Percentiles rank a stretch among this genome's conserved stretches.
phyloP scores from a whole-genome alignment of 1,140 invertebrate genomes.

The Penaeus vannamei region DNA sequence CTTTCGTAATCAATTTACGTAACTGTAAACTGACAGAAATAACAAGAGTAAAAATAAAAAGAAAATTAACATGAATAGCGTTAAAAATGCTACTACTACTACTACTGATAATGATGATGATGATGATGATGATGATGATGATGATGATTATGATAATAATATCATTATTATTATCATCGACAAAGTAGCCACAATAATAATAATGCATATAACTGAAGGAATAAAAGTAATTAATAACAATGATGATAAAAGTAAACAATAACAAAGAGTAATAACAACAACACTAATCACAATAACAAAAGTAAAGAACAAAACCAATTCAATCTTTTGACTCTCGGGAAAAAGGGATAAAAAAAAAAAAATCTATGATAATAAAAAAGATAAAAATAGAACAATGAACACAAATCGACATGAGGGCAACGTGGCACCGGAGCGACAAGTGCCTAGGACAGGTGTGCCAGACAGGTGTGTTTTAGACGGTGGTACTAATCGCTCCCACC shows the following conservation, averaged over 20 bases:
- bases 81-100: neutral
- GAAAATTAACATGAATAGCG: neutral
- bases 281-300: neutral
- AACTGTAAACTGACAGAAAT: too few relatives aligned
- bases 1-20: too few relatives aligned
- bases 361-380: too few relatives aligned
- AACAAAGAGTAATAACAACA: neutral
- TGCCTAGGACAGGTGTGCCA: too few relatives aligned
- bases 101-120: neutral
- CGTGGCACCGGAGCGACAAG: too few relatives aligned
- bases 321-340: neutral
- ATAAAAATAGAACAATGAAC: too few relatives aligned
- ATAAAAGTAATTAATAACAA: neutral
- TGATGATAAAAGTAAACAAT: neutral
- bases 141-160: neutral
- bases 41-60: too few relatives aligned
- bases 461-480: too few relatives aligned
- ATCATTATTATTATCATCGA: neutral
- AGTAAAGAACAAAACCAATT: neutral
- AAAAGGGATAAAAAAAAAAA: neutral
- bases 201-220: neutral
- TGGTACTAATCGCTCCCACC: too few relatives aligned
- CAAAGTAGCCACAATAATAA: neutral
- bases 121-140: neutral
- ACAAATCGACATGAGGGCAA: too few relatives aligned